phyloP scores from a whole-genome alignment of 2,797 vertebrate genomes.

The Lutjanus argentimaculatus region DNA sequence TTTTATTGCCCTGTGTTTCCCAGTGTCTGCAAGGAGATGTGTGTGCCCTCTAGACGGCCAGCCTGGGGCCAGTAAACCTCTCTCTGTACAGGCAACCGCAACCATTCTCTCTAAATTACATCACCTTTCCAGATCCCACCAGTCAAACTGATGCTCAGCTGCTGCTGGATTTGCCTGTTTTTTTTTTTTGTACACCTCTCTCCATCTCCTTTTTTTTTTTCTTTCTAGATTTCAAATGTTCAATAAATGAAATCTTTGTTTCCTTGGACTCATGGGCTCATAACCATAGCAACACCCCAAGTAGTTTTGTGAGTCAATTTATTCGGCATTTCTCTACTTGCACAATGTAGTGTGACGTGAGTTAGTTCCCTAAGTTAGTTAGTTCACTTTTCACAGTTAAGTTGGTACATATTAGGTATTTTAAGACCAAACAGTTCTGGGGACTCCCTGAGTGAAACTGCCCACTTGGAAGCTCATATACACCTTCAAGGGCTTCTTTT shows the following conservation, averaged over 20 bases:
- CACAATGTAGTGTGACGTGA: no score
- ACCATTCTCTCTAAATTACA: conserved; percentile 82
- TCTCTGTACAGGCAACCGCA: conserved; percentile 77
- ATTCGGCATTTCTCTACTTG: no score
- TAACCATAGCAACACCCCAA: not conserved
- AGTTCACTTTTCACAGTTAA: no score
- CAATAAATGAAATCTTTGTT: no score
- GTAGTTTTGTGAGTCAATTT: not conserved
- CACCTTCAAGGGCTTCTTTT: no score
- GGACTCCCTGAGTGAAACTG: no score
- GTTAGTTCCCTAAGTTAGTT: no score
- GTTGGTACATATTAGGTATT: no score
- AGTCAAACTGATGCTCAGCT: conserved; percentile 75
- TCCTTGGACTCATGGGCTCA: not conserved
- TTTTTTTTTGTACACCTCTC: conserved; percentile 34
- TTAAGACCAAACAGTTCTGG: no score
- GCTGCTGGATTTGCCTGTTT: conserved; percentile 57
- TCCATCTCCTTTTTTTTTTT: conserved; percentile 7
- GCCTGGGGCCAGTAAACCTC: conserved; percentile 81
- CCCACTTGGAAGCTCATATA: no score
- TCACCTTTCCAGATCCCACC: conserved; percentile 80
- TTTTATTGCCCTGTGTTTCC: conserved; percentile 78
- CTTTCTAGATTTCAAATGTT: not conserved
- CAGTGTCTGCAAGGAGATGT: conserved; percentile 73
- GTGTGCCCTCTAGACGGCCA: conserved; percentile 77